phyloP scores from a whole-genome alignment of 1,140 invertebrate genomes.

The Gonatopus flavifemur region DNA sequence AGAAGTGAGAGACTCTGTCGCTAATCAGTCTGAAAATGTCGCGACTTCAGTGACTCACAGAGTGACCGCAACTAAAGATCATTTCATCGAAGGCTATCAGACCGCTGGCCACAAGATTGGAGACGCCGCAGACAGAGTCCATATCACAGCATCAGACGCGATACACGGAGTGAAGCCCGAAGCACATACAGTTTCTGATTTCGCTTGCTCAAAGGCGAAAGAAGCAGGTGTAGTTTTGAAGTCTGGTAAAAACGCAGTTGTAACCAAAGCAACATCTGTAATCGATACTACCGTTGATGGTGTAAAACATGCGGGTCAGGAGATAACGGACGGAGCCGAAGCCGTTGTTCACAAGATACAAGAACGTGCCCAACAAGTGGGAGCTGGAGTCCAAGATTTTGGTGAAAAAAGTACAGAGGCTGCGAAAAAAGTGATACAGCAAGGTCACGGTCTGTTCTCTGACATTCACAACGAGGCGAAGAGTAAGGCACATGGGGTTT shows the following conservation, averaged over 20 bases:
- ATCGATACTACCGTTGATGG: neutral
- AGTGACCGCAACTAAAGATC: no score
- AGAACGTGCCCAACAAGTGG: neutral
- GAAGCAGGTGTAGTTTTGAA: neutral
- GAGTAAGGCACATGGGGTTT: conserved; percentile 40
- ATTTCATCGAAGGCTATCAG: no score
- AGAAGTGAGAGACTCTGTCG: no score
- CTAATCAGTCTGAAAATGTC: no score
- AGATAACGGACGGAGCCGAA: conserved; percentile 17
- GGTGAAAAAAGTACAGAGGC: conserved; percentile 19
- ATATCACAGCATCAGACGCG: no score
- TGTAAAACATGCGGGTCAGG: conserved; percentile 5
- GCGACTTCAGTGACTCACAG: no score
- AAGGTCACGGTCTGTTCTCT: conserved; percentile 25
- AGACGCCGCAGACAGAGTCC: no score
- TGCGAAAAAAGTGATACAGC: conserved; percentile 29
- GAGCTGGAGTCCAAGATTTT: neutral
- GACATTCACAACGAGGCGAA: conserved; percentile 34
- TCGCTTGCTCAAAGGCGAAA: conserved; percentile 14
- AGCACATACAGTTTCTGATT: no score
- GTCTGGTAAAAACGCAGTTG: neutral
- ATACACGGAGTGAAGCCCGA: no score
- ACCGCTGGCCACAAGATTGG: no score
- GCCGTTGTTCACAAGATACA: conserved; percentile 9
- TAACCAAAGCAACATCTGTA: neutral